Conservation (phyloP, 2,888 invertebrate genomes). For the Diarsia dahlii region DNA sequence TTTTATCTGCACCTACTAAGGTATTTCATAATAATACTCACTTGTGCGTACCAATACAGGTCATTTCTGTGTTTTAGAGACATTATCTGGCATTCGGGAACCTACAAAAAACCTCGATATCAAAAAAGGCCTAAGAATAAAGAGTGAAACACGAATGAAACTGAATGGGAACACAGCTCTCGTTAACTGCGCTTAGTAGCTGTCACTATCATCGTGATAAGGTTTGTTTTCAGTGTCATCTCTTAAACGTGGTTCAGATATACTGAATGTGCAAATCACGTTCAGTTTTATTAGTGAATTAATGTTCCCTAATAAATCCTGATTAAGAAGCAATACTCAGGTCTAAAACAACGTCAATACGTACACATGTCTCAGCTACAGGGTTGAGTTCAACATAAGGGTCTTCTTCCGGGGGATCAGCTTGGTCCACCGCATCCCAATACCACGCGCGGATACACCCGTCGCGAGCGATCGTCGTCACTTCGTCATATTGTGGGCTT, state of each 20-base stretch:
- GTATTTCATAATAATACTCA: constrained; percentile 77
- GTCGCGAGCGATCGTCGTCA: constrained; percentile 92
- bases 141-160: neutral
- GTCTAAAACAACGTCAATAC: constrained; percentile 19
- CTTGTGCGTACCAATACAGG: constrained; percentile 94
- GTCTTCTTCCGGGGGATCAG: constrained; percentile 95
- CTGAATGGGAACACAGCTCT: neutral
- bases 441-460: constrained; percentile 96
- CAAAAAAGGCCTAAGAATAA: neutral
- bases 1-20: neutral
- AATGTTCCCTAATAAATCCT: neutral
- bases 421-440: constrained; percentile 97
- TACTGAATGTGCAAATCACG: neutral
- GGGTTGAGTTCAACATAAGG: constrained; percentile 96
- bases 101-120: constrained; percentile 73
- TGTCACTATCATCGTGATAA: neutral
- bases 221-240: neutral
- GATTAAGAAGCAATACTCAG: neutral
- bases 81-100: constrained; percentile 87
- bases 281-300: neutral
- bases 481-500: constrained; percentile 85
- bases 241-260: neutral
- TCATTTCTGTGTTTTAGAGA: constrained; percentile 86
- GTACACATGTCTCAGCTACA: constrained; percentile 94
- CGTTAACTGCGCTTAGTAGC: neutral